Evolutionary conservation across 2,888 invertebrate species (phyloP).

Genomic region (Smittia aterrima): DNA sequence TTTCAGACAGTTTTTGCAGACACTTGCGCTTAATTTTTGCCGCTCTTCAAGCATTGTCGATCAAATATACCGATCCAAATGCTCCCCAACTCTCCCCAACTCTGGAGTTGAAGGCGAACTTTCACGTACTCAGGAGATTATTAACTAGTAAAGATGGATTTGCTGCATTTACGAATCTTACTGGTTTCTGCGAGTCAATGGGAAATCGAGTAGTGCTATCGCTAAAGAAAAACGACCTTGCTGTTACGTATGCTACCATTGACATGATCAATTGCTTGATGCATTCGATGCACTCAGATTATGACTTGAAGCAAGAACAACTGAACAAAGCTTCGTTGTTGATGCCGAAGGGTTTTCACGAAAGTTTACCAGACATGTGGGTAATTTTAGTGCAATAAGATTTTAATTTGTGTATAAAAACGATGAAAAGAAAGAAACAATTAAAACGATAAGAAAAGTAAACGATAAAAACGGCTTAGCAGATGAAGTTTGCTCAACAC

Average conservation of each 20-base stretch:
- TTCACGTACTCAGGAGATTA: constrained; percentile 88
- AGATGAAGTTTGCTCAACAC: too few relatives aligned
- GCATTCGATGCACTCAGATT: constrained; percentile 98
- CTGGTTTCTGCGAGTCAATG: constrained; percentile 91
- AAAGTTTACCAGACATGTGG: constrained; percentile 93
- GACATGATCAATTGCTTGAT: constrained; percentile 97
- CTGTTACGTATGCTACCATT: constrained; percentile 92
- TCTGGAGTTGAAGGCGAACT: constrained; percentile 86
- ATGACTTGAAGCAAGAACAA: constrained; percentile 95
- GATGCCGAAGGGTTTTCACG: constrained; percentile 86
- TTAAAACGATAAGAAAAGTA: too few relatives aligned
- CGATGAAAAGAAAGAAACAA: too few relatives aligned
- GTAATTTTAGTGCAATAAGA: too few relatives aligned
- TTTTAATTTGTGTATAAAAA: too few relatives aligned
- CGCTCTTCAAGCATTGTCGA: constrained; percentile 81
- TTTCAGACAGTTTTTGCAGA: too few relatives aligned
- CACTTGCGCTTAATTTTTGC: constrained; percentile 91
- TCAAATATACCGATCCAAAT: constrained; percentile 65
- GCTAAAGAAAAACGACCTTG: constrained; percentile 80
- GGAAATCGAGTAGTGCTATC: constrained; percentile 90
- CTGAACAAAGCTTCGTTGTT: constrained; percentile 95
- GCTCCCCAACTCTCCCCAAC: constrained; percentile 59
- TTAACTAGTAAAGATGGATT: constrained; percentile 98
- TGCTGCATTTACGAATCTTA: constrained; percentile 86
- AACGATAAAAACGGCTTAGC: too few relatives aligned